Evolutionary conservation across 2,797 vertebrate genomes (phyloP).

Genomic region (Poeciliopsis paucimaculata): DNA sequence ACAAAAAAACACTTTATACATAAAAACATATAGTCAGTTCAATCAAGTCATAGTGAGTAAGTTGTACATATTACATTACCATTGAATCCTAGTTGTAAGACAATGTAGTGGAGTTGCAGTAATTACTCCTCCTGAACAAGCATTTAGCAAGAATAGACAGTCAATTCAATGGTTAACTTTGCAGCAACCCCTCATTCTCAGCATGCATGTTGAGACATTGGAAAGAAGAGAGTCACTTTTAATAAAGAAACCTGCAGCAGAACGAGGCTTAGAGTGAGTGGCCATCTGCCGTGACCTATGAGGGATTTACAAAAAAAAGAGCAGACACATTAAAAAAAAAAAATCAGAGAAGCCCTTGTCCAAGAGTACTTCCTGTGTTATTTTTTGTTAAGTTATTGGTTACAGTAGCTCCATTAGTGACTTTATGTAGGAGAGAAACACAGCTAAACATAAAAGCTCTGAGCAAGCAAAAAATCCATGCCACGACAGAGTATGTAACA

Average conservation of each 20-base stretch:
- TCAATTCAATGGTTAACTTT: not conserved
- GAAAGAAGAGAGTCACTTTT: not conserved
- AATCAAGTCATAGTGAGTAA: not conserved
- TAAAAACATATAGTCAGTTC: not conserved
- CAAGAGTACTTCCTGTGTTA: not conserved
- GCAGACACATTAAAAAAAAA: not conserved
- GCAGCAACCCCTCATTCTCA: not conserved
- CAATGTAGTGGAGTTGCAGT: not conserved
- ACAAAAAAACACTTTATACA: not conserved
- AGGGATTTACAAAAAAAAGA: not conserved
- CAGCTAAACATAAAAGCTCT: too few species aligned
- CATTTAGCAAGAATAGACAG: not conserved
- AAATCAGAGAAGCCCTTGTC: not conserved
- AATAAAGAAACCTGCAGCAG: too few species aligned
- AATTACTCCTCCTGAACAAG: not conserved
- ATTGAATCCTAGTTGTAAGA: not conserved
- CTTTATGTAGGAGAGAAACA: too few species aligned
- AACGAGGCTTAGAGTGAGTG: too few species aligned
- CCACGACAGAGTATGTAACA: too few species aligned
- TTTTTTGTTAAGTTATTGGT: not conserved
- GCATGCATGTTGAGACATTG: not conserved
- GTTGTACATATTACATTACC: too few species aligned
- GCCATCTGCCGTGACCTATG: not conserved
- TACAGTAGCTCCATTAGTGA: not conserved
- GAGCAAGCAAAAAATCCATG: too few species aligned